Evolutionary conservation across 2,113 vertebrate species (phyloP).

Genomic region (Erythrocercus mccallii): DNA sequence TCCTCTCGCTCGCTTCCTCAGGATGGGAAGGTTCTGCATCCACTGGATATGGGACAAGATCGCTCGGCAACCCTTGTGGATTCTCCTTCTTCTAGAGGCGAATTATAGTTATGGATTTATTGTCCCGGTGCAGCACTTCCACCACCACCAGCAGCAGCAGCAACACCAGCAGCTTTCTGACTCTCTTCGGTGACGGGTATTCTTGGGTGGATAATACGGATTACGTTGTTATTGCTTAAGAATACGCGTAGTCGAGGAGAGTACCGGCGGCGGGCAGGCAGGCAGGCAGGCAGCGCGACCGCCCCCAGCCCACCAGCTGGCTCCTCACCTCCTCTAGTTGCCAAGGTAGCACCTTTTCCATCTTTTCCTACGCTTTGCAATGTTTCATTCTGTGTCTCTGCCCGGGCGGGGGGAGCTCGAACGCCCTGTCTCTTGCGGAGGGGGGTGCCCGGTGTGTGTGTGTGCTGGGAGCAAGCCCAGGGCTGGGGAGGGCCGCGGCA

Average conservation of each 20-base stretch:
- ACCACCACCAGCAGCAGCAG: constrained; percentile 3
- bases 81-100: constrained; percentile 72
- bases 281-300: constrained; percentile 72
- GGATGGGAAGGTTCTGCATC: constrained; percentile 63
- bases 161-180: constrained; percentile 77
- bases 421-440: background rate
- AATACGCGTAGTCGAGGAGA: constrained; percentile 99
- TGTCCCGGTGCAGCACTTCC: constrained; percentile 72
- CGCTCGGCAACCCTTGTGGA: constrained; percentile 70
- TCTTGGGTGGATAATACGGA: constrained; percentile 99
- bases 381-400: constrained; percentile 47
- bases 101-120: constrained; percentile 84
- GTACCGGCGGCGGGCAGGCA: constrained; percentile 90
- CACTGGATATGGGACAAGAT: constrained; percentile 74
- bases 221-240: constrained; percentile 99
- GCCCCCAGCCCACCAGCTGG: constrained; percentile 71
- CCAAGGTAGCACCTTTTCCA: constrained; percentile 81
- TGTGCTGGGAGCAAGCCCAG: background rate
- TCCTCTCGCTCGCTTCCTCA: constrained; percentile 74
- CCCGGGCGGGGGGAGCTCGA: constrained; percentile 22
- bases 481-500: background rate
- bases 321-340: constrained; percentile 72
- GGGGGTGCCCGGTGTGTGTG: background rate
- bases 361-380: constrained; percentile 56
- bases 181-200: constrained; percentile 99